These are phyloP conservation scores for Drosophila sulfurigaster DNA, from an alignment of 1,140 invertebrate genomes.

Conservation along the genomic window DNA sequence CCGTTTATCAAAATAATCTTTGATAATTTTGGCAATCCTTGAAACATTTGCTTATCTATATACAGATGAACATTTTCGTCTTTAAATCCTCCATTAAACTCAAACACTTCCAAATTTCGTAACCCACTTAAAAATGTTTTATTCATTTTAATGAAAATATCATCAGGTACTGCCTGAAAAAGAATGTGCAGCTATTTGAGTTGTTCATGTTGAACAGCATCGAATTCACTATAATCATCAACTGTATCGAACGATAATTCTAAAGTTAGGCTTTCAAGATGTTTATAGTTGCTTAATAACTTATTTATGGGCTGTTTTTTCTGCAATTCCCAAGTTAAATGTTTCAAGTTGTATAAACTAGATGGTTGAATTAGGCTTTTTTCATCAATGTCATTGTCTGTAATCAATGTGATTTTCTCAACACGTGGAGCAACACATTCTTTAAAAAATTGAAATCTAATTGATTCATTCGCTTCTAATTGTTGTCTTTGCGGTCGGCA, in stretches of 20 bases:
- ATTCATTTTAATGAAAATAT: background rate
- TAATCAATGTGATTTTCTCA: background rate
- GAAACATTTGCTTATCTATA: background rate
- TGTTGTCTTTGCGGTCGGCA: too few relatives aligned
- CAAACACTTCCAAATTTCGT: background rate
- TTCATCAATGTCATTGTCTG: too few relatives aligned
- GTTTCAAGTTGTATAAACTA: background rate
- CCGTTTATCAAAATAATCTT: background rate
- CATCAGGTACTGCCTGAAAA: background rate
- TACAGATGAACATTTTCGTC: background rate
- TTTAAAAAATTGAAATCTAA: background rate
- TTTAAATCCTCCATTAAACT: background rate
- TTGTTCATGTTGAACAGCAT: background rate
- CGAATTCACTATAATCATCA: background rate
- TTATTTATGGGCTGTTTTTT: background rate
- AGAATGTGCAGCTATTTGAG: background rate
- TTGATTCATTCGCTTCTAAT: too few relatives aligned
- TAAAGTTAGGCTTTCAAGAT: background rate
- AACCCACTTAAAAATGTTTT: background rate
- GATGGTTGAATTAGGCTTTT: background rate
- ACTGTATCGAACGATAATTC: too few relatives aligned
- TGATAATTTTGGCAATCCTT: constrained; percentile 1
- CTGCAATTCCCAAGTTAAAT: background rate
- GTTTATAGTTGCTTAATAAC: background rate
- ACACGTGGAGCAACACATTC: background rate